Base-by-base conservation (phyloP, 2,888 invertebrate genomes). In the Leptopilina syphax region DNA sequence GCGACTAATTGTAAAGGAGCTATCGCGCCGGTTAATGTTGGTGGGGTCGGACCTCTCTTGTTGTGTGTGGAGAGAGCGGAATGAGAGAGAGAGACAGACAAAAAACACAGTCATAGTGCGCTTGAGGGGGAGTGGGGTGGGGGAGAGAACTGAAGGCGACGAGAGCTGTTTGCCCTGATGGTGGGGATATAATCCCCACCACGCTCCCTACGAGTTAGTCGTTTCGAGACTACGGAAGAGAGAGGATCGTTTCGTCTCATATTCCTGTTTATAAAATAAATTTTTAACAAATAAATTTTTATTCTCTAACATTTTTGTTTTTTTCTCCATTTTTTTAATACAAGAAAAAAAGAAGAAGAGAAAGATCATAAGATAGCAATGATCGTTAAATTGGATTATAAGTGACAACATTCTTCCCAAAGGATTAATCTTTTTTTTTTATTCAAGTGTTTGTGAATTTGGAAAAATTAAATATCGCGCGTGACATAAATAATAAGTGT, bases 1-100 rank as follows among this genome's bases (percentile, higher is more conserved):
- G 90, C 89, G 90, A 89, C 91, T 91, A 91, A 90, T 91, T 91
- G 90, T 91, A 90, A 91, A 91, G 91, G 90, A 91, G 90, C 90
- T 90, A 91, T 91, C 91, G 90, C 89, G 88, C 89, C 90, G 89
- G 91, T 90, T 91, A 91, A 91, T 91, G 86, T 84, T 86, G 83
- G 86, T 84, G 84, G 86, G 85, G 85, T 86, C 85, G 83, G 85
- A 70, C 84, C 44, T 44, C 44, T 84, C 83, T 83, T 80, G 85
- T 83, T 82, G 84, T 68, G 81, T 73, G 34, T 34, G 34, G 34
- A 34, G 34, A n/a, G 70, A 76, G 65, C 41, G 77, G 84, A 79
- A 78, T 47, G 83, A 67, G 83, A 41, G 77, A 65, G 34, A 34
- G 34, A 34, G 34, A 1, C 3, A 34, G 34, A 34, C 34, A 34